Base-by-base conservation (phyloP, 2,888 invertebrate species). In the Pterobdella sp. region DNA sequence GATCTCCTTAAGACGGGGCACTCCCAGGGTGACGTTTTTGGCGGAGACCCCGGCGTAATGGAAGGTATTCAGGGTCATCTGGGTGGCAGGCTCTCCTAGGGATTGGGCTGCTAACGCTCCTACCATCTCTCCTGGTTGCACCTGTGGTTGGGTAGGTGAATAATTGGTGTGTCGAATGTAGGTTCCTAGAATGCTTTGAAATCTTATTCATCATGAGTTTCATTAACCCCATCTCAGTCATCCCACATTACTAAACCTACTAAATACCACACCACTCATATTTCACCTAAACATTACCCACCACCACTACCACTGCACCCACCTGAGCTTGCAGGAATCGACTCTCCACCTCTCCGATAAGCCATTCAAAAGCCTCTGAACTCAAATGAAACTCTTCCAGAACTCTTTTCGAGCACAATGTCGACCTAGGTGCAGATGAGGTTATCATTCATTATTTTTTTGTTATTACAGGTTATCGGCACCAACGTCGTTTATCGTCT, bases 41-140 rank as follows among this genome's bases (percentile, higher is more conserved):
- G 97, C 97, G 0, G 97, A 98, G 80, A 98, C 98, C 88, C 98
- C 98, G 86, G 98, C 98, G 86, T 96, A 98, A 87, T 99, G 98
- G 91, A 99, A 99, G 87, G 98, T 99, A 86, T 99, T 98, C 83
- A 98, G 86, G 76, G 84, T 84, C 84, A 84, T 84, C 87, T 98
- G 95, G 75, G 98, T 99, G 79, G 98, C 98, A 14, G 98, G 98
- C 83, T 99, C 98, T 80, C 98, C 98, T 35, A 99, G 89, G 77
- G 94, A 94, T 85, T 99, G 98, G 1, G 98, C 98, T 69, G 98
- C 98, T 77, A 99, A 85, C 0, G 98, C 96, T n/a, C 98, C 98
- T 0, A 98, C 97, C 98, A 99, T 98, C 85, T 99, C 98, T 73
- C 98, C 98, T 0, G 98, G 97, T 76, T 87, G 86, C 7, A 84